These are phyloP conservation scores for Heloderma charlesbogerti DNA, from an alignment of 2,113 vertebrate species.

Conservation along the genomic window DNA sequence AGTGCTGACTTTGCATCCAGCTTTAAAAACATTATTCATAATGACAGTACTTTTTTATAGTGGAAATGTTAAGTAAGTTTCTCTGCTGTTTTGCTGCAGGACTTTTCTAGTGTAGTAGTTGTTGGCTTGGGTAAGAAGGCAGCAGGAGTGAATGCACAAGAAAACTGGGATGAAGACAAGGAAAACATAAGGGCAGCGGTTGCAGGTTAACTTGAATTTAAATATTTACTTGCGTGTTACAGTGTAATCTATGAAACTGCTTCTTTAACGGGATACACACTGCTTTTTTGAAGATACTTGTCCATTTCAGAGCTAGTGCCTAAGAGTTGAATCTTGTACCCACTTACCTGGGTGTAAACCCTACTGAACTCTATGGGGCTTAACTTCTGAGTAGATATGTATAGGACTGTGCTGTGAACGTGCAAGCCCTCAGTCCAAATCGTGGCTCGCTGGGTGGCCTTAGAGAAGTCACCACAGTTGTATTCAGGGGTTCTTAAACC, in stretches of 20 bases:
- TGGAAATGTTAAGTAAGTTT: not conserved
- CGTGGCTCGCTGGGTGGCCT: not conserved
- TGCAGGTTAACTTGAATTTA: constrained; percentile 79
- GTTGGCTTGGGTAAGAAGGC: constrained; percentile 89
- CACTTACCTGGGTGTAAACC: not conserved
- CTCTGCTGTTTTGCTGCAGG: constrained; percentile 77
- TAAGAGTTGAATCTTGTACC: not conserved
- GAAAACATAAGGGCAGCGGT: constrained; percentile 91
- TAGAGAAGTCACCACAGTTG: not conserved
- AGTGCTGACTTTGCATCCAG: not conserved
- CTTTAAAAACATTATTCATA: not conserved
- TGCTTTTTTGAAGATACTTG: not conserved
- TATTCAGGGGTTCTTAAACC: too few relatives aligned
- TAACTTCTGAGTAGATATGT: not conserved
- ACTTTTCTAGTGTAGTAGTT: constrained; percentile 89
- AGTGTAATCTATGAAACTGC: not conserved
- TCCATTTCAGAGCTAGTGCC: not conserved
- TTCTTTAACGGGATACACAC: not conserved
- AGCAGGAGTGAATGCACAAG: constrained; percentile 83
- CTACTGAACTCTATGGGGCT: not conserved
- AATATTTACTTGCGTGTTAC: not conserved
- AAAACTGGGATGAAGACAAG: constrained; percentile 91
- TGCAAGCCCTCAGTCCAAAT: not conserved
- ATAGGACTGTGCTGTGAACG: not conserved
- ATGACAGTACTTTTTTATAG: not conserved